phyloP scores from a whole-genome alignment of 2,888 invertebrate genomes.

The Plebejus melissa region DNA sequence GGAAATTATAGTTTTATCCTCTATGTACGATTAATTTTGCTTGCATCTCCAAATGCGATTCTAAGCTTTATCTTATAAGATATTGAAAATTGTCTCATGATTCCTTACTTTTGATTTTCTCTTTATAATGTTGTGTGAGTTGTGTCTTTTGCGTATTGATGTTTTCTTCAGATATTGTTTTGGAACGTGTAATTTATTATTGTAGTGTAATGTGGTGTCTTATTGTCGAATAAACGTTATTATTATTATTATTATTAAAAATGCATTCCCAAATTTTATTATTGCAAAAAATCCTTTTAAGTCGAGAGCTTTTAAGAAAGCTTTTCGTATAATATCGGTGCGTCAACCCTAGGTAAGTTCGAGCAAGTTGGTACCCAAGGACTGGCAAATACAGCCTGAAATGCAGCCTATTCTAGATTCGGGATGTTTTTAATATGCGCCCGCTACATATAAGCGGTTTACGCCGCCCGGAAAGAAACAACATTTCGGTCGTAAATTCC shows the following conservation, averaged over 20 bases:
- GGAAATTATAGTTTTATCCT: no score
- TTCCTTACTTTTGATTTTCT: no score
- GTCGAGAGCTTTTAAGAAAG: not conserved
- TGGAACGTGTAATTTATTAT: no score
- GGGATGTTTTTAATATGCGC: constrained; percentile 38
- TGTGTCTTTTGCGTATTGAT: no score
- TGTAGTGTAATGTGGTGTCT: no score
- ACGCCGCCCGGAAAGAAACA: constrained; percentile 34
- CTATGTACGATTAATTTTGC: no score
- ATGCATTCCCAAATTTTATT: not conserved
- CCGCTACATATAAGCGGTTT: constrained; percentile 38
- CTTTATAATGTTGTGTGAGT: no score
- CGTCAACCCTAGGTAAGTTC: constrained; percentile 30
- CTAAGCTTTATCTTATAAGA: not conserved
- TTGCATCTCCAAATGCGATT: no score
- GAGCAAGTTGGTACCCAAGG: constrained; percentile 41
- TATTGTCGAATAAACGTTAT: no score
- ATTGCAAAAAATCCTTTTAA: not conserved
- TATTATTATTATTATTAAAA: not conserved
- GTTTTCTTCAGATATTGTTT: no score
- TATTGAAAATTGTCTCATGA: not conserved
- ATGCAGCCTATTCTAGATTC: constrained; percentile 35
- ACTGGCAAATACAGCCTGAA: constrained; percentile 38
- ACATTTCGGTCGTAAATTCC: constrained; percentile 33
- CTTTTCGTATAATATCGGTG: not conserved